Evolutionary conservation across 2,888 invertebrate species (phyloP), one percentile per base, ranked within the genome.

Genomic region (Caenorhabditis sp.): DNA sequence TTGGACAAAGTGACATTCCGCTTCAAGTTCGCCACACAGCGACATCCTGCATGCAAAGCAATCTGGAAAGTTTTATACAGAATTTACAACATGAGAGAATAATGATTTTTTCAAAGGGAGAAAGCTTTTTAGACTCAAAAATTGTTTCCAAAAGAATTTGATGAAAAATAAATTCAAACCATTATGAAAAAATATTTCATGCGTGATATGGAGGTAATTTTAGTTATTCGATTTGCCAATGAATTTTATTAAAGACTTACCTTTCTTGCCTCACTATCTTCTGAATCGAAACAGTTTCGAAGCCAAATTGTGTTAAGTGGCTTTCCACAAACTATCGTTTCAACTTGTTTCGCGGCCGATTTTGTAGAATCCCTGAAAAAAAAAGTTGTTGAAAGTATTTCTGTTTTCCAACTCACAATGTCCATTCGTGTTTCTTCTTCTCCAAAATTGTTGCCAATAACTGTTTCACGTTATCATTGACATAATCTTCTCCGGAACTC

Each of bases 221-320:
- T n/a, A n/a, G n/a, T n/a, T n/a, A n/a, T n/a, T n/a, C n/a, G n/a
- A n/a, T n/a, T n/a, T n/a, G n/a, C n/a, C n/a, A n/a, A n/a, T n/a
- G n/a, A n/a, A n/a, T n/a, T n/a, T n/a, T n/a, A 31, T 31, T 31
- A 17, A 21, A 52, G 49, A 56, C 21, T 10, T 12, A 65, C 70
- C 21, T 57, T 23, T 25, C 66, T 69, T 12, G 73, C 64, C 17
- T 69, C 69, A 7, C 50, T 50, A 31, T 74, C 69, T 36, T 74
- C 73, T n/a, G 53, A 23, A n/a, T 69, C 63, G 26, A 53, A 69
- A 43, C 66, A 56, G 1, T 69, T 69, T 8, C 59, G 59, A 59
- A 74, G 63, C 73, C 73, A 74, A 1, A n/a, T 10, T 12, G 69
- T 49, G 14, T 61, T 23, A 60, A n/a, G n/a, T 1, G 26, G 36